A percentile compares a stretch with the other conserved stretches of the same genome.
Evolutionary conservation across 2,888 invertebrate species (phyloP).

Genomic region (Drosophila phalerata): DNA sequence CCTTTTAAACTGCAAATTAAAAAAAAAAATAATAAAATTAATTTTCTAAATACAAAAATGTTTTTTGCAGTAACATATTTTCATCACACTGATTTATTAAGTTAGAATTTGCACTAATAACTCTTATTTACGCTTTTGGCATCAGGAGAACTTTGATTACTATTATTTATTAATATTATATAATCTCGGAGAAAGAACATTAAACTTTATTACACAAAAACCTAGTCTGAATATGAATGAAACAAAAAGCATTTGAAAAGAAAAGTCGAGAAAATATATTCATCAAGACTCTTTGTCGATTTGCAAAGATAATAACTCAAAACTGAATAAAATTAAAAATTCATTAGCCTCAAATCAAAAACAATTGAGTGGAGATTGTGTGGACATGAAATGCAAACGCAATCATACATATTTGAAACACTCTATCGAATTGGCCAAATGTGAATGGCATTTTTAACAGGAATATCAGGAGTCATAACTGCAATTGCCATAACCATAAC

Average conservation of each 20-base stretch:
- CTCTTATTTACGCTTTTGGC: no score
- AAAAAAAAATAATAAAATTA: no score
- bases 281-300: neutral
- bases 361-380: constrained; percentile 3
- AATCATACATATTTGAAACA: neutral
- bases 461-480: constrained; percentile 14
- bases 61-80: no score
- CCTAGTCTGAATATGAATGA: neutral
- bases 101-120: no score
- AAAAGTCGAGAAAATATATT: neutral
- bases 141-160: no score
- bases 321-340: constrained; percentile 3
- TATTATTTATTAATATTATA: no score
- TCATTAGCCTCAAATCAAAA: constrained; percentile 9
- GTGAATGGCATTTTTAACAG: constrained; percentile 14
- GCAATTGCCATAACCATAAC: constrained; percentile 32
- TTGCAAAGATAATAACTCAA: neutral
- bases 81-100: no score
- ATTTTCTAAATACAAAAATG: no score
- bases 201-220: neutral
- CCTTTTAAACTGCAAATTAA: no score
- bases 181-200: no score
- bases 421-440: constrained; percentile 18
- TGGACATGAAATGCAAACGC: constrained; percentile 4
- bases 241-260: neutral